Base-by-base conservation (phyloP, 2,113 vertebrate species). In the Calidris pugnax region DNA sequence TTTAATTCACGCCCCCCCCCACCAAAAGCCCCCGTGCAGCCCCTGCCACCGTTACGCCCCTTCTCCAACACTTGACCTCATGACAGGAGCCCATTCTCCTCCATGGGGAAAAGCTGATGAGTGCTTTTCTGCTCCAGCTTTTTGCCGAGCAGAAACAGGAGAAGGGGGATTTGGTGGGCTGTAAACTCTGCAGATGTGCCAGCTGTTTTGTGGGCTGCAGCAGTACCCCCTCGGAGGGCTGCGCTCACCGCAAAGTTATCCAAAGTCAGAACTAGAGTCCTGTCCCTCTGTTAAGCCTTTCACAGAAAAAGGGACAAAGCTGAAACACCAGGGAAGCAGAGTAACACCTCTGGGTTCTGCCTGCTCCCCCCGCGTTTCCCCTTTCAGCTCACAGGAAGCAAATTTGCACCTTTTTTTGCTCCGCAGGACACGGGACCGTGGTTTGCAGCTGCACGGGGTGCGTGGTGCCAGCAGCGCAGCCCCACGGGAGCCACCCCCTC, bases 391-490 rank as follows among this genome's bases (percentile, higher is more conserved):
- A 39, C 72, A 91, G 75, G 94, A 71, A 91, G 39, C 24, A 11
- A 50, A 68, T 8, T 2, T 17, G 35, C 64, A 81, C 78, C 45
- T 56, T 35, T 56, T 35, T 76, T 28, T 19, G 9, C 41, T 35
- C 30, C 1, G 0, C 51, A 41, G 63, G 35, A 67, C 92, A 3
- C 0, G 1, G 69, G 48, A 17, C 23, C 0, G 0, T 5, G 66
- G 50, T 33, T 32, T 55, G 53, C 55, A 90, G 94, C 67, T 45
- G 35, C 41, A 3, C 18, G 12, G 4, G 62, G 6, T 17, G 19
- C 8, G 13, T 0, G 10, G 22, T 19, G 9, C 62, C 22, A 5
- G 37, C 55, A 50, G 71, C 77, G 23, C 55, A 32, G 75, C 27
- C 73, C 37, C 37, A 19, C 37, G 19, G 27, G 17, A 41, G 62